phyloP scores from a whole-genome alignment of 2,113 vertebrate genomes.

The Hiodon tergisus region DNA sequence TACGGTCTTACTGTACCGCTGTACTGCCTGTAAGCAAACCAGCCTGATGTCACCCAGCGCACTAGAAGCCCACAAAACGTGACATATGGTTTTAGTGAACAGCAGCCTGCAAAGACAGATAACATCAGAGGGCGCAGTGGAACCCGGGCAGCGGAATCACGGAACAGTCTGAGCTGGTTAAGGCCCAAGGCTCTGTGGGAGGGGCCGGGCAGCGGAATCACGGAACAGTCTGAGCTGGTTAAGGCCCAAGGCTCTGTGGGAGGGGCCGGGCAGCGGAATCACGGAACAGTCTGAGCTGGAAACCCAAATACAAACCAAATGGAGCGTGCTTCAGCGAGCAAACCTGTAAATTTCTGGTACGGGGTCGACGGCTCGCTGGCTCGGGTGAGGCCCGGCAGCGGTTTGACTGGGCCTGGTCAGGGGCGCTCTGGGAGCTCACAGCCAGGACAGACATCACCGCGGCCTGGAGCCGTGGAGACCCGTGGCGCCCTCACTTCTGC shows the following conservation, averaged over 20 bases:
- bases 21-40: too few relatives aligned
- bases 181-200: neutral
- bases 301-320: neutral
- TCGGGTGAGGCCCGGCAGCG: neutral
- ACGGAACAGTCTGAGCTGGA: too few relatives aligned
- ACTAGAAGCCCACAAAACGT: too few relatives aligned
- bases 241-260: neutral
- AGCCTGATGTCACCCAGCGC: too few relatives aligned
- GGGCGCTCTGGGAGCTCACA: neutral
- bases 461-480: constrained; percentile 34
- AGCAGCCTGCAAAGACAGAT: constrained; percentile 20
- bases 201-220: too few relatives aligned
- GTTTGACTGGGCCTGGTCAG: neutral
- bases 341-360: neutral
- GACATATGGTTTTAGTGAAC: constrained; percentile 26
- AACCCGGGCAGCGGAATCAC: neutral
- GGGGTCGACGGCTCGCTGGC: neutral
- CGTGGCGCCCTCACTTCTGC: constrained; percentile 50
- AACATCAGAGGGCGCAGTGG: constrained; percentile 15
- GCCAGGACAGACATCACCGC: neutral
- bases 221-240: too few relatives aligned
- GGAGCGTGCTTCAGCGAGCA: neutral
- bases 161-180: too few relatives aligned
- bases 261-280: too few relatives aligned
- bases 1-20: too few relatives aligned